Evolutionary conservation across 2,888 invertebrate species (phyloP).

Genomic region (Tenthredo amoena): DNA sequence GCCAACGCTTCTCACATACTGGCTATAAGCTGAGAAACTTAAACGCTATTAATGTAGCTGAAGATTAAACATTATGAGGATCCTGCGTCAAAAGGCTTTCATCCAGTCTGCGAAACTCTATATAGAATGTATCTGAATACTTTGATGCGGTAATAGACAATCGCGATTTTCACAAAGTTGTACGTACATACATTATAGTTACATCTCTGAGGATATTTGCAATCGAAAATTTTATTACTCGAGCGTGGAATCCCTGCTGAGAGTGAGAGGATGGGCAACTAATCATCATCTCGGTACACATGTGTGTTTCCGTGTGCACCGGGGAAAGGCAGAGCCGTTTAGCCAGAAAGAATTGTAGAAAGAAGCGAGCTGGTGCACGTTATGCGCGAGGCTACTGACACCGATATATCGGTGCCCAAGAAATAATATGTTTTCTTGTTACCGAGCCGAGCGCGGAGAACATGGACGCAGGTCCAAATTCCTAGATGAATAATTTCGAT

Average conservation of each 20-base stretch:
- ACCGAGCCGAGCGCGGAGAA: background rate
- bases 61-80: background rate
- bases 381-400: background rate
- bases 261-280: slow-evolving; percentile 32
- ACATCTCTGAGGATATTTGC: background rate
- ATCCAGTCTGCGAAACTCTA: background rate
- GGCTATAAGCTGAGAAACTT: slow-evolving; percentile 1
- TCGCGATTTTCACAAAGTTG: background rate
- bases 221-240: background rate
- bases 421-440: background rate
- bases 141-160: background rate
- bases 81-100: background rate
- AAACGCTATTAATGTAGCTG: background rate
- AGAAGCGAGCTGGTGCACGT: background rate
- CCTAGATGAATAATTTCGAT: background rate
- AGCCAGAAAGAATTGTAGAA: background rate
- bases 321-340: slow-evolving; percentile 19
- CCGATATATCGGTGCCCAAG: background rate
- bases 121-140: background rate
- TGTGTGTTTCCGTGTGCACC: background rate
- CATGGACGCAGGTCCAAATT: background rate
- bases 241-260: slow-evolving; percentile 17
- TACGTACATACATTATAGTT: no score
- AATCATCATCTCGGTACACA: background rate
- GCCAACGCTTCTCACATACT: slow-evolving; percentile 18